phyloP scores from a whole-genome alignment of 2,888 invertebrate genomes.

The Melinopterus prodromus region DNA sequence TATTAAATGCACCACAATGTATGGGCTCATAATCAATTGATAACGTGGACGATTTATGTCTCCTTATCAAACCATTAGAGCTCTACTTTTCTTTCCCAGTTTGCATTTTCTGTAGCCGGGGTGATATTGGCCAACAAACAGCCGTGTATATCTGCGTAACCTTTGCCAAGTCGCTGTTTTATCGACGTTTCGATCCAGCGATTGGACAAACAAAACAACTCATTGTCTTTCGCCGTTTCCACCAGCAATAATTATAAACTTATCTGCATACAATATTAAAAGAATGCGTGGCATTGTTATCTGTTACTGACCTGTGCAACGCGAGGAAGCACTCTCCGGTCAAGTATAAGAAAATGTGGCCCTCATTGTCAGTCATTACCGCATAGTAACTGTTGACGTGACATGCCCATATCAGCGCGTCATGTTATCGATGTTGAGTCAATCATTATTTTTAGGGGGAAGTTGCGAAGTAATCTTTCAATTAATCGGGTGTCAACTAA shows the following conservation, averaged over 20 bases:
- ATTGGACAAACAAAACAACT: not conserved
- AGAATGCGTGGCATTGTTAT: constrained; percentile 4
- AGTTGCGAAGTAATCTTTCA: not conserved
- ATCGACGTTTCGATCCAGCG: not conserved
- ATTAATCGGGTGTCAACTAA: not conserved
- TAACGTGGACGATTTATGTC: not conserved
- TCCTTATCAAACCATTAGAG: not conserved
- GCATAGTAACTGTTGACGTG: not conserved
- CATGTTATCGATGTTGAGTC: not conserved
- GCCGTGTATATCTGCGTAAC: not conserved
- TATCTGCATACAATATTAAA: constrained; percentile 4
- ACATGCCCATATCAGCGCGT: not conserved
- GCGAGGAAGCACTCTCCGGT: not conserved
- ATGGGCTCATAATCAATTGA: not conserved
- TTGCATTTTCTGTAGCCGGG: not conserved
- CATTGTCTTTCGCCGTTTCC: not conserved
- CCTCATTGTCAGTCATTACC: not conserved
- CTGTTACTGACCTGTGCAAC: not conserved
- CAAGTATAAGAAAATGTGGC: not conserved
- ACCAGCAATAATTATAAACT: not conserved
- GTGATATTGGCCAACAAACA: not conserved
- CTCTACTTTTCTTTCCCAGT: not conserved
- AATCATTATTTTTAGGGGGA: not conserved
- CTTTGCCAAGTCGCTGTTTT: not conserved
- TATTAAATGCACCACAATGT: not conserved